Conservation (phyloP, 2,888 invertebrate genomes). For the Drosophila paramelanica region DNA sequence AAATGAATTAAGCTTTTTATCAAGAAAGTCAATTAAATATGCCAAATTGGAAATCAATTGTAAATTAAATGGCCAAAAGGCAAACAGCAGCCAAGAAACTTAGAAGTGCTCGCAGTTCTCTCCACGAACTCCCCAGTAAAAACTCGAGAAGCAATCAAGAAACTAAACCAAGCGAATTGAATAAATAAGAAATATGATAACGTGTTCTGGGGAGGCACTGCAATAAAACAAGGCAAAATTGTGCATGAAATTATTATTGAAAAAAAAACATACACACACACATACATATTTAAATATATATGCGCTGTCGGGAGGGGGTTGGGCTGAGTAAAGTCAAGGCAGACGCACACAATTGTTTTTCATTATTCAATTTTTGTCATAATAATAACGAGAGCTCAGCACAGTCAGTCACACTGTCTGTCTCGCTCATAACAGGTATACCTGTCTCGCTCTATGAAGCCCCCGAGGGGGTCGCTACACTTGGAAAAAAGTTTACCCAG, state of each 20-base stretch:
- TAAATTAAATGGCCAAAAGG: slow-evolving; percentile 45
- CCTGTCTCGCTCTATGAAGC: slow-evolving; percentile 29
- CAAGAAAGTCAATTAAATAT: slow-evolving; percentile 11
- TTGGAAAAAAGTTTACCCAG: slow-evolving; percentile 66
- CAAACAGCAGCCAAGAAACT: slow-evolving; percentile 15
- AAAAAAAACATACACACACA: slow-evolving; percentile 11
- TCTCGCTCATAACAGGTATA: slow-evolving; percentile 23
- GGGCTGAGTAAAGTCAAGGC: slow-evolving; percentile 49
- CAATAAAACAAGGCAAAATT: slow-evolving; percentile 76
- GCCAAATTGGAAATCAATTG: slow-evolving; percentile 41
- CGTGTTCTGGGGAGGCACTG: slow-evolving; percentile 17
- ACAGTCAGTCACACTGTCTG: slow-evolving; percentile 24
- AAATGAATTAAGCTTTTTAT: background rate
- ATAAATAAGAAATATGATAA: slow-evolving; percentile 75
- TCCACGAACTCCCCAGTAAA: slow-evolving; percentile 23
- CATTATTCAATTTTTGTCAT: slow-evolving; percentile 80
- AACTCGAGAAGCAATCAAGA: slow-evolving; percentile 71
- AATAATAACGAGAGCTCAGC: slow-evolving; percentile 58
- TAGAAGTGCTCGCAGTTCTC: slow-evolving; percentile 5
- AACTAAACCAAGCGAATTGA: slow-evolving; percentile 81
- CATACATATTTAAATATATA: background rate
- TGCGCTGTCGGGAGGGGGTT: background rate
- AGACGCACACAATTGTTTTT: slow-evolving; percentile 79
- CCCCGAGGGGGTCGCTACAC: slow-evolving; percentile 36
- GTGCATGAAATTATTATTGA: slow-evolving; percentile 77